A percentile compares a stretch with the other conserved stretches of the same genome.
Conservation (phyloP, 2,797 vertebrate species). For the Moxostoma hubbsi region DNA sequence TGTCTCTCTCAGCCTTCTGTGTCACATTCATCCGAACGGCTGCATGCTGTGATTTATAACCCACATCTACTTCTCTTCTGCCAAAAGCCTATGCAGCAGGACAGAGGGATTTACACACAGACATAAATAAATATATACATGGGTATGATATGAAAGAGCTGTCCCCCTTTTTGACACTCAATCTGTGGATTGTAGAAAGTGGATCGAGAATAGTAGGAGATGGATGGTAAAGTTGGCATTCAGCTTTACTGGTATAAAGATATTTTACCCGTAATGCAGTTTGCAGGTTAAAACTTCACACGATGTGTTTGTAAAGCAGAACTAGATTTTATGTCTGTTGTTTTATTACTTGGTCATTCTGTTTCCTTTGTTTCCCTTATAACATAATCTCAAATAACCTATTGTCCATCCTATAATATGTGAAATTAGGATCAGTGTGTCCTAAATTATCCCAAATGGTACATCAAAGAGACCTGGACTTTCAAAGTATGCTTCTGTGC, state of each 20-base stretch:
- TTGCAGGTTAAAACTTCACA: neutral
- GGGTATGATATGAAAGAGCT: conserved; percentile 28
- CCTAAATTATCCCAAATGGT: too few species aligned
- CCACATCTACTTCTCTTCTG: conserved; percentile 40
- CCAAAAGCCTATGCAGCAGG: conserved; percentile 39
- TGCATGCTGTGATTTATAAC: conserved; percentile 53
- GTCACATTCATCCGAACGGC: conserved; percentile 48
- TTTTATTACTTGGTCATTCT: too few species aligned
- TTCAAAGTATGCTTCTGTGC: too few species aligned
- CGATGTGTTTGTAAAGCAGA: neutral
- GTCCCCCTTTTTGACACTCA: conserved; percentile 18
- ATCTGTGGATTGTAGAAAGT: conserved; percentile 14
- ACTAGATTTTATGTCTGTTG: neutral
- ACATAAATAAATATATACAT: conserved; percentile 49
- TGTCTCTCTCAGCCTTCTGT: conserved; percentile 47
- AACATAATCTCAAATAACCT: too few species aligned
- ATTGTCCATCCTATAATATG: too few species aligned
- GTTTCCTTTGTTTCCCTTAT: neutral
- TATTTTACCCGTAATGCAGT: neutral
- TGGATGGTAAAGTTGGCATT: neutral
- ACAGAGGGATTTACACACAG: conserved; percentile 28
- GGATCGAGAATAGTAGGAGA: neutral
- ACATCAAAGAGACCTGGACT: too few species aligned
- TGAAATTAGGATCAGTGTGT: too few species aligned
- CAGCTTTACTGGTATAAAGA: neutral